Base-by-base conservation (phyloP, 2,888 invertebrate genomes). In the Salticus scenicus region DNA sequence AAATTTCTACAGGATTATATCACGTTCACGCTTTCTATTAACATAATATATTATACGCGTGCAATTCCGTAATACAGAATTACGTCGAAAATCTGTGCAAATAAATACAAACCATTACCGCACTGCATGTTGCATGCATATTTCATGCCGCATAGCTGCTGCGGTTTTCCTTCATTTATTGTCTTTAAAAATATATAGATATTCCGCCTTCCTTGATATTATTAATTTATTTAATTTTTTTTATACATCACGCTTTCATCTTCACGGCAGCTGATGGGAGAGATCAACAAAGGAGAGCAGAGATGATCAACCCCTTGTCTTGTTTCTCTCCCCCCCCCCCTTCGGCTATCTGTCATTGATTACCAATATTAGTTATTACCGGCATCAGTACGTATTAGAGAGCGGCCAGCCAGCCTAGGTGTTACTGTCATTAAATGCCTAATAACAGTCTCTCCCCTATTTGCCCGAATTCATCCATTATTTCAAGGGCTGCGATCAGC, bases 351-450 rank as follows among this genome's bases (percentile, higher is more conserved):
- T 78, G 84, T 74, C 78, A 84, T 84, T 84, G 84, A 78, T 84
- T 78, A 70, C 77, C 84, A 84, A 78, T 78, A 78, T 84, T 84
- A 78, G 77, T 47, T 70, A 83, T 76, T 69, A 67, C 73, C 77
- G 78, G 84, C 78, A 64, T 20, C 73, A 12, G 41, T 33, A 33
- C 33, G 57, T 83, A 83, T 83, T 83, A 83, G 83, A 83, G 83
- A 69, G 64, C 72, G 69, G 27, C 42, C 31, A 67, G 64, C 77
- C 72, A 20, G 71, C 72, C 37, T 41, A 82, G 76, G 82, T 82
- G 82, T 82, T 82, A 82, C 75, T 71, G 70, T 76, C 83, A 83
- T 83, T 83, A 83, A 83, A 83, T 41, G 30, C 51, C 51, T 83
- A 83, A 83, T 83, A 83, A 77, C 66, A 83, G 77, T 8, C 63